Evolutionary conservation across 2,113 vertebrate species (phyloP).

Genomic region (Vidua macroura): DNA sequence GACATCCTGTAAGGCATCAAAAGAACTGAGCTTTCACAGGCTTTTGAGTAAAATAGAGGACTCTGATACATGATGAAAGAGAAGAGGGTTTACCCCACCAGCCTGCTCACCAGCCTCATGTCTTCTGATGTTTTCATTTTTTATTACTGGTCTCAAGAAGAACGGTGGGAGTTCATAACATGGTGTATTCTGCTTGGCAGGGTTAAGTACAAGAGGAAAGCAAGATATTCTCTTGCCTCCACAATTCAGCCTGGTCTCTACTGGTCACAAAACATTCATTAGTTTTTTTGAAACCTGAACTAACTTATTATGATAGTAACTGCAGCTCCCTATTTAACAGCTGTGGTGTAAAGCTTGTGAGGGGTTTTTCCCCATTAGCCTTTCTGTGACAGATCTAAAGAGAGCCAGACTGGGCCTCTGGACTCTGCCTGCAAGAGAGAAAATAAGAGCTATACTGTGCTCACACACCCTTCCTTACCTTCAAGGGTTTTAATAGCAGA

Average conservation of each 20-base stretch:
- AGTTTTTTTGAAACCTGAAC: neutral
- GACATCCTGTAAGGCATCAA: neutral
- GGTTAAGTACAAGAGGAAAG: neutral
- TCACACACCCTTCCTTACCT: constrained; percentile 65
- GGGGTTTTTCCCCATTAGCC: neutral
- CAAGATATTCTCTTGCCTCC: neutral
- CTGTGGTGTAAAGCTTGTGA: neutral
- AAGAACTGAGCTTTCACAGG: neutral
- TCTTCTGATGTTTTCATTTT: neutral
- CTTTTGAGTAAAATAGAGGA: neutral
- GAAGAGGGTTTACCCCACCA: neutral
- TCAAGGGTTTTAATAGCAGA: constrained; percentile 81
- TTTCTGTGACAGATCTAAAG: neutral
- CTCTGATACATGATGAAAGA: neutral
- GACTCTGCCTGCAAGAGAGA: neutral
- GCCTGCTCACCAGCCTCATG: neutral
- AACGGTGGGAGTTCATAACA: neutral
- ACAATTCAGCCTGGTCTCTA: neutral
- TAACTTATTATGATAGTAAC: neutral
- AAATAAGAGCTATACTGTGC: neutral
- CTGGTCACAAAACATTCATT: neutral
- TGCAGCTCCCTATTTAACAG: neutral
- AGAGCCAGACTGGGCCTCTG: neutral
- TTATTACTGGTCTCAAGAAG: neutral
- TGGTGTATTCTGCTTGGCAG: neutral